Conservation (phyloP, 2,113 vertebrate genomes). For the Menidia beryllina region DNA sequence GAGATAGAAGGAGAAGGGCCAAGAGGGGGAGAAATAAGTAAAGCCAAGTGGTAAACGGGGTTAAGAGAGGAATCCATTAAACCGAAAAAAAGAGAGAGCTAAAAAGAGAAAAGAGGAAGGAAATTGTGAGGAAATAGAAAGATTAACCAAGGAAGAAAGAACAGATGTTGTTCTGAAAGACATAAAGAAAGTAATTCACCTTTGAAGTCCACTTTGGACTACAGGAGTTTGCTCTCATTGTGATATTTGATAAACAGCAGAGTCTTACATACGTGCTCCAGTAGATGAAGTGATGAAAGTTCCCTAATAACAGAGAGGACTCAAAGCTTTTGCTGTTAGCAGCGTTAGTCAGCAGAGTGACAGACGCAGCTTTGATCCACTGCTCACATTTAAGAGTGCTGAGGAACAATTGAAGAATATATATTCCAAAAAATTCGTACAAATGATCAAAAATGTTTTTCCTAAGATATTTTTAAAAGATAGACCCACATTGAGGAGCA, state of each 20-base stretch:
- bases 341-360: constrained; percentile 37
- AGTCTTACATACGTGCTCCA: constrained; percentile 12
- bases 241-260: constrained; percentile 63
- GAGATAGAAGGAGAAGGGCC: constrained; percentile 40
- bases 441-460: too few species aligned
- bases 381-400: background rate
- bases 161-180: constrained; percentile 21
- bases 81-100: background rate
- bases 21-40: constrained; percentile 2
- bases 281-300: constrained; percentile 66
- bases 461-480: background rate
- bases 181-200: constrained; percentile 18
- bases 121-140: constrained; percentile 13
- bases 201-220: constrained; percentile 64
- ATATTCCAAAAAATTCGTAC: background rate
- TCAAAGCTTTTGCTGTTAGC: constrained; percentile 52
- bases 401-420: background rate
- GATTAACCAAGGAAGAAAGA: constrained; percentile 18
- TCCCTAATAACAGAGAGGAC: constrained; percentile 51
- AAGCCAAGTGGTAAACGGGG: constrained; percentile 22
- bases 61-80: constrained; percentile 26
- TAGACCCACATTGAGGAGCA: background rate
- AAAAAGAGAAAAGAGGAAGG: constrained; percentile 28
- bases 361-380: constrained; percentile 60
- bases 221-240: constrained; percentile 43